Conservation (phyloP, 2,113 vertebrate species). For the Orcinus orca region DNA sequence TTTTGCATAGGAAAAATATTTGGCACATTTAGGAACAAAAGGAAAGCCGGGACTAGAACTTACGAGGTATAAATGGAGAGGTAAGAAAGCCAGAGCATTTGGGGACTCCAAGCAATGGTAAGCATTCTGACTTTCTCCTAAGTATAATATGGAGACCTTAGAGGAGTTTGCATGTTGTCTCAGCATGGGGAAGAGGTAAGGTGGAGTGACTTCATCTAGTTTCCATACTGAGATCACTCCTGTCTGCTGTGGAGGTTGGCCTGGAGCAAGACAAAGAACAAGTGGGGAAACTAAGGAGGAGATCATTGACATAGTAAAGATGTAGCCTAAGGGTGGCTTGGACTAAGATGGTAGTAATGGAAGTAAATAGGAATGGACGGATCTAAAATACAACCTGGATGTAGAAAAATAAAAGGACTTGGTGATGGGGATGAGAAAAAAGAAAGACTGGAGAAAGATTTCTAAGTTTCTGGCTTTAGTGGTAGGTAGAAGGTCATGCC, state of each 20-base stretch:
- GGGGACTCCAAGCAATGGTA: background rate
- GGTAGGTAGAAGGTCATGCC: background rate
- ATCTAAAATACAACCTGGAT: background rate
- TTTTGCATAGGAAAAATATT: background rate
- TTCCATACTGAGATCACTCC: background rate
- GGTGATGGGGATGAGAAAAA: background rate
- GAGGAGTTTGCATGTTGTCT: background rate
- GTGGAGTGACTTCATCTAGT: background rate
- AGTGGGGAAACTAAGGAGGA: background rate
- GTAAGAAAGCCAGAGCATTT: background rate
- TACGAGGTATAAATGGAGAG: accelerated
- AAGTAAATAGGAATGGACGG: background rate
- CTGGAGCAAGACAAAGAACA: background rate
- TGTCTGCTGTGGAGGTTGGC: background rate
- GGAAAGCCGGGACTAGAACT: background rate
- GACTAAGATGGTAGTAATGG: background rate
- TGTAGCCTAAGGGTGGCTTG: accelerated
- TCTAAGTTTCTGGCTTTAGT: background rate
- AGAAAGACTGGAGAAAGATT: background rate
- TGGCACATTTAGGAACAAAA: background rate
- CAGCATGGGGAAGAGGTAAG: background rate
- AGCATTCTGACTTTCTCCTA: background rate
- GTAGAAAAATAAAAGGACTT: background rate
- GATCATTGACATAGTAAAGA: accelerated
- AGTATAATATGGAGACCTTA: background rate